Percentiles rank a stretch among this genome's conserved stretches.
These are phyloP conservation scores for Nasonovia ribisnigri DNA, from an alignment of 2,888 invertebrate genomes.

Conservation along the genomic window DNA sequence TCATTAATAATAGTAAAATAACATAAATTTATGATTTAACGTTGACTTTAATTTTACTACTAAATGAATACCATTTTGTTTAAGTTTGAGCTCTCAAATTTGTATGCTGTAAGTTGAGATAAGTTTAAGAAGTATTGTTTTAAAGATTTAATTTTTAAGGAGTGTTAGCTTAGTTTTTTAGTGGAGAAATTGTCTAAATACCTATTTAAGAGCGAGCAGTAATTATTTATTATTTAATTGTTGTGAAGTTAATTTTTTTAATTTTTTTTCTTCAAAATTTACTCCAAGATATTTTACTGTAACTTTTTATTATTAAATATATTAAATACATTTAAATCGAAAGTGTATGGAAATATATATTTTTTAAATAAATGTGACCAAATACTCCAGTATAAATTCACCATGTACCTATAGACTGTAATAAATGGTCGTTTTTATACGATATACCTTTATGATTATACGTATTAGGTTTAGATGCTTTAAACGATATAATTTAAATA, in stretches of 20 bases:
- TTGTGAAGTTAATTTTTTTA: neutral
- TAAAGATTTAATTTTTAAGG: neutral
- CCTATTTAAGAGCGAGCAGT: neutral
- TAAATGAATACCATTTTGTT: too few relatives aligned
- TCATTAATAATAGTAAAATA: too few relatives aligned
- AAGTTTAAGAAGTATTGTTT: neutral
- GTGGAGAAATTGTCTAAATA: neutral
- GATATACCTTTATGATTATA: neutral
- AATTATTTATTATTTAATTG: neutral
- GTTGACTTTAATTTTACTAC: too few relatives aligned
- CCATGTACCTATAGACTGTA: neutral
- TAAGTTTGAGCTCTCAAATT: neutral
- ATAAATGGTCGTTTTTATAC: neutral
- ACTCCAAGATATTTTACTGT: neutral
- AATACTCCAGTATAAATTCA: neutral
- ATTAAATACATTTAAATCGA: neutral
- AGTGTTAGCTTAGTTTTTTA: neutral
- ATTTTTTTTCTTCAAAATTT: neutral
- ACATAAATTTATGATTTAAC: too few relatives aligned
- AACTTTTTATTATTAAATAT: neutral
- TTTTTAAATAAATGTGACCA: neutral
- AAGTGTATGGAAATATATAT: neutral
- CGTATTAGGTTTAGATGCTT: neutral
- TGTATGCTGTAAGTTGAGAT: neutral
- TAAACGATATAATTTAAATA: conserved; percentile 41